These are phyloP conservation scores for Molothrus aeneus DNA, from an alignment of 2,797 vertebrate genomes.

Conservation along the genomic window DNA sequence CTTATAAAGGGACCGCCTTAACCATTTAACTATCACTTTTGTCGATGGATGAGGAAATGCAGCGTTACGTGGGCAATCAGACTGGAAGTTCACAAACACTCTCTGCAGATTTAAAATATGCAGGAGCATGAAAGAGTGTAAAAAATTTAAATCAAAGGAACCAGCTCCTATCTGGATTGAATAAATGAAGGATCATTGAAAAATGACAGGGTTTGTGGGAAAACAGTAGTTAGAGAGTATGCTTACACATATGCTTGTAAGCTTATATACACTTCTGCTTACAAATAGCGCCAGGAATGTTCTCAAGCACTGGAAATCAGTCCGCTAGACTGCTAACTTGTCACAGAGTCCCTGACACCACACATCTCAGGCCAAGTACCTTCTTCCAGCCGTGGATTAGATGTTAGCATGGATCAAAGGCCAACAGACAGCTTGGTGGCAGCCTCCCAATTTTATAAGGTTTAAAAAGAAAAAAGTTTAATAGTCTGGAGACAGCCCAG, in stretches of 20 bases:
- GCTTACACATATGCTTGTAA: slow-evolving; percentile 62
- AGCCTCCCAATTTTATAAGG: neutral
- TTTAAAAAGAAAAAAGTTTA: neutral
- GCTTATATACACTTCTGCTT: slow-evolving; percentile 68
- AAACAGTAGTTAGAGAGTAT: slow-evolving; percentile 54
- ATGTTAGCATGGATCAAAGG: neutral
- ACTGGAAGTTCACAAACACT: slow-evolving; percentile 36
- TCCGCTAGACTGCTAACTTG: neutral
- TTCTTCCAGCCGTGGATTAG: neutral
- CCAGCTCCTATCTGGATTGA: slow-evolving; percentile 45
- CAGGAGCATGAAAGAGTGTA: slow-evolving; percentile 45
- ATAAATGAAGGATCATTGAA: slow-evolving; percentile 55
- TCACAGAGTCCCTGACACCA: neutral
- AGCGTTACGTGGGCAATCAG: slow-evolving; percentile 55
- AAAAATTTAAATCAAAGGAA: slow-evolving; percentile 63
- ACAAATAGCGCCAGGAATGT: slow-evolving; percentile 65
- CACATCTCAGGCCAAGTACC: neutral
- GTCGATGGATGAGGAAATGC: slow-evolving; percentile 34
- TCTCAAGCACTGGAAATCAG: slow-evolving; percentile 43
- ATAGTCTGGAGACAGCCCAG: neutral
- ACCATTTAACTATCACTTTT: slow-evolving; percentile 60
- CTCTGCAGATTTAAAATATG: slow-evolving; percentile 53
- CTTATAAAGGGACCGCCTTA: slow-evolving; percentile 37
- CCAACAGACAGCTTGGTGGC: neutral
- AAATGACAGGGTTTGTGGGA: slow-evolving; percentile 60